Evolutionary conservation across 2,797 vertebrate species (phyloP).

Genomic region (Molossus molossus): DNA sequence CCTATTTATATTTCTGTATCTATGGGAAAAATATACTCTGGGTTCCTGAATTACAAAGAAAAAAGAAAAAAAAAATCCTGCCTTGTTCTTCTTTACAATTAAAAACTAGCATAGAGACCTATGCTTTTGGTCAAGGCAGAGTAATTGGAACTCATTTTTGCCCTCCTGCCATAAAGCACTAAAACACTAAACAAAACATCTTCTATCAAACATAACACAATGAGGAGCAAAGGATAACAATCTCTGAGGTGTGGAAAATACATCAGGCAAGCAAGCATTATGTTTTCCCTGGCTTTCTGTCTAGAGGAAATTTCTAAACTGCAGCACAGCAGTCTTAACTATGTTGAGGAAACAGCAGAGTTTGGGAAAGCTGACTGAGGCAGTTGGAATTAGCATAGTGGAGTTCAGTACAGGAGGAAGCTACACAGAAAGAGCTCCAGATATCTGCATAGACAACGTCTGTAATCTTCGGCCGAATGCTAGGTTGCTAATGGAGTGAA

Average conservation of each 20-base stretch:
- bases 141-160: background rate
- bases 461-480: background rate
- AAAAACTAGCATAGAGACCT: background rate
- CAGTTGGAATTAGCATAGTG: background rate
- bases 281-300: background rate
- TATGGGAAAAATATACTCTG: constrained; percentile 1
- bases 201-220: background rate
- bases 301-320: background rate
- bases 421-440: background rate
- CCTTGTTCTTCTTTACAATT: background rate
- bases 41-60: background rate
- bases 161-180: background rate
- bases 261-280: background rate
- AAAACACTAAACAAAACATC: background rate
- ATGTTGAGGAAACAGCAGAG: background rate
- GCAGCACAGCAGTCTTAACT: background rate
- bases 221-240: background rate
- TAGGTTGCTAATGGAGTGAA: background rate
- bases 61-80: background rate
- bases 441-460: background rate
- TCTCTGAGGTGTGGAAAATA: background rate
- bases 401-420: background rate
- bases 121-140: background rate
- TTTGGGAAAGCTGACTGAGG: background rate
- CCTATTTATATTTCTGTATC: constrained; percentile 25